A percentile compares a stretch with the other conserved stretches of the same genome.
These are phyloP conservation scores for Virgularia gustaviana DNA, from an alignment of 92 coral and sea anemone species.

Conservation along the genomic window DNA sequence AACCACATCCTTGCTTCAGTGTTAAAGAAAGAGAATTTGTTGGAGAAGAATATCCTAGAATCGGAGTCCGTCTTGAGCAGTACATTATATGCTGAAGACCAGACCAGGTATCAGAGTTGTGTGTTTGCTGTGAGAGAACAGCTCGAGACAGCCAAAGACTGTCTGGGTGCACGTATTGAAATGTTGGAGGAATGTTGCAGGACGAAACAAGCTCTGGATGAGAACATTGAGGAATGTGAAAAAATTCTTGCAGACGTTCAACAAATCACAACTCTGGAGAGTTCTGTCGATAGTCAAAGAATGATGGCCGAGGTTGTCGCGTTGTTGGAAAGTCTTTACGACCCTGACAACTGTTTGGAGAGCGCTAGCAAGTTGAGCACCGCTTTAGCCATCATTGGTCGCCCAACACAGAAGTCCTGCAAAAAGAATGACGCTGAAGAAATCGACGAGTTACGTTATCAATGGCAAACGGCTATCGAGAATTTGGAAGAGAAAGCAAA, in stretches of 20 bases:
- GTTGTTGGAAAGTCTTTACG: neutral
- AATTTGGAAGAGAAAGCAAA: constrained; percentile 3
- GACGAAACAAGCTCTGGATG: constrained; percentile 49
- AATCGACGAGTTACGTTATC: neutral
- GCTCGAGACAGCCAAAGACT: constrained; percentile 56
- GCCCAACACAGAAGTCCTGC: neutral
- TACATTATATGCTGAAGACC: constrained; percentile 13
- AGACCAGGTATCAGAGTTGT: constrained; percentile 23
- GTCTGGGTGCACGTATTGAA: constrained; percentile 42
- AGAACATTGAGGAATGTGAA: constrained; percentile 53
- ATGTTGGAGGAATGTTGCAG: constrained; percentile 42
- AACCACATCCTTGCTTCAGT: constrained; percentile 28
- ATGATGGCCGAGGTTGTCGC: neutral
- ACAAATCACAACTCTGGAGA: constrained; percentile 31
- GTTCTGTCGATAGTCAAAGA: constrained; percentile 12
- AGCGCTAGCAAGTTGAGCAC: constrained; percentile 11
- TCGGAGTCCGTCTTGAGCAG: constrained; percentile 14
- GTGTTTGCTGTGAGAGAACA: constrained; percentile 50
- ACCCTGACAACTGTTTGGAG: constrained; percentile 28
- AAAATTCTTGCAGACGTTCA: constrained; percentile 56
- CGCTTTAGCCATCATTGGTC: constrained; percentile 17
- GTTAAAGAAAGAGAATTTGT: constrained; percentile 17
- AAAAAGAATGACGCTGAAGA: neutral
- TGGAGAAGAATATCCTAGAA: constrained; percentile 10
- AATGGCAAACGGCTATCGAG: constrained; percentile 6